Conservation (phyloP, 2,888 invertebrate species). For the Dynastes grantii region DNA sequence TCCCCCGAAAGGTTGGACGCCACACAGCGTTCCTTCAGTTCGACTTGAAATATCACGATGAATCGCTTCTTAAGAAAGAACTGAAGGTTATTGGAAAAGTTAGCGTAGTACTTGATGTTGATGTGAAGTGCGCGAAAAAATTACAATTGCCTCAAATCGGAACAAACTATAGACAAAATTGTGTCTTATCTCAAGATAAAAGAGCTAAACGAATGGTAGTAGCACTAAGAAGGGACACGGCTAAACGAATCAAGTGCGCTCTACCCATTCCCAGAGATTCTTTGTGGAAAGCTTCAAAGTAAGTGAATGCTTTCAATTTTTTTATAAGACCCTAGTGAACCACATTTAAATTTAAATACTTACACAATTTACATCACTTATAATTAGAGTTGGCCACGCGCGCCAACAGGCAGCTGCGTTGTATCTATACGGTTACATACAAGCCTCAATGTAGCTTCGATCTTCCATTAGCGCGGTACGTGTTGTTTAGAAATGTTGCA, state of each 20-base stretch:
- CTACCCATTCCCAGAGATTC: not conserved
- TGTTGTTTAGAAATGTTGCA: too few species aligned
- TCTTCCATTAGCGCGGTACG: too few species aligned
- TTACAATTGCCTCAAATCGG: conserved; percentile 24
- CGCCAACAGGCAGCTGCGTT: too few species aligned
- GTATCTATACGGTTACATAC: too few species aligned
- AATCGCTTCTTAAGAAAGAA: conserved; percentile 34
- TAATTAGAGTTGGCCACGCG: too few species aligned
- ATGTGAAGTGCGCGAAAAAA: not conserved
- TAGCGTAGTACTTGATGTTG: conserved; percentile 21
- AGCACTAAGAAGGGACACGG: not conserved
- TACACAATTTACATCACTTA: too few species aligned
- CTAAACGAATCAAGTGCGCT: not conserved
- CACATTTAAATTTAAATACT: too few species aligned
- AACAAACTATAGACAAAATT: not conserved
- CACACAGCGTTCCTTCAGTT: conserved; percentile 56
- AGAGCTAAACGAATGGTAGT: not conserved
- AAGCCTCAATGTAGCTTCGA: too few species aligned
- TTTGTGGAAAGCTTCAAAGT: conserved; percentile 5
- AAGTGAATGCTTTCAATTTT: not conserved
- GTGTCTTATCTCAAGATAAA: conserved; percentile 13
- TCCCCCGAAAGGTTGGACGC: conserved; percentile 58
- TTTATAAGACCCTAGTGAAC: too few species aligned
- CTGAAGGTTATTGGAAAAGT: conserved; percentile 36
- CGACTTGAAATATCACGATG: conserved; percentile 57